Base-by-base conservation (phyloP, 2,113 vertebrate species). In the Labeo rohita region DNA sequence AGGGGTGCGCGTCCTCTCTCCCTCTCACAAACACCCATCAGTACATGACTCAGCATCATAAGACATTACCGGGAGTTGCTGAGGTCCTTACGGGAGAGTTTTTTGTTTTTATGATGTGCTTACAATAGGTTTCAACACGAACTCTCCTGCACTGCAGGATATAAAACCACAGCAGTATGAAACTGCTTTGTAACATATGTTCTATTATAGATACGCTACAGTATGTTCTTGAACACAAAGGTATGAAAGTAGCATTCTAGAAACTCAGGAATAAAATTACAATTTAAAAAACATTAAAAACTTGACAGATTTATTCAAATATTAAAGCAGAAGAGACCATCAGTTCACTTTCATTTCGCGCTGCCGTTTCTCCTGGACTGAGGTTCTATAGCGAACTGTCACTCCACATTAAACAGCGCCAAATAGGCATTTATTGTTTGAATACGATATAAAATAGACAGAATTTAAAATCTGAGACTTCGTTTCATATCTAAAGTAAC, bases 21-120 rank as follows among this genome's bases (percentile, higher is more conserved):
- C 0, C n/a, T 36, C 82, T 84, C 59, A 4, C 73, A 82, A 70
- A 80, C 54, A 82, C 59, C 13, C 45, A 45, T 68, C 82, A 47
- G 36, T 63, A 68, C 56, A 84, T 89, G 89, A 89, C 89, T 89
- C 89, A 88, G 86, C 89, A 89, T 81, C 61, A 61, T 16, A 52
- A 83, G 72, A 70, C 36, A 59, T 39, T 79, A 79, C 49, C 63
- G 49, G 74, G 49, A 77, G 34, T 54, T 7, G 34, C 50, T 36
- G 1, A 5, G 21, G 11, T 50, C 50, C 84, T 66, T 81, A 50
- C 11, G 8, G 61, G 43, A 80, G 36, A 81, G 79, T 13, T 50
- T 50, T 66, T 12, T 23, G 54, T 8, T 80, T 45, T 63, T n/a
- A 61, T 61, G 28, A 49, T 28, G 23, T 28, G 18, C 39, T 79